phyloP scores from a whole-genome alignment of 2,797 vertebrate genomes.

The Melanitta fusca region DNA sequence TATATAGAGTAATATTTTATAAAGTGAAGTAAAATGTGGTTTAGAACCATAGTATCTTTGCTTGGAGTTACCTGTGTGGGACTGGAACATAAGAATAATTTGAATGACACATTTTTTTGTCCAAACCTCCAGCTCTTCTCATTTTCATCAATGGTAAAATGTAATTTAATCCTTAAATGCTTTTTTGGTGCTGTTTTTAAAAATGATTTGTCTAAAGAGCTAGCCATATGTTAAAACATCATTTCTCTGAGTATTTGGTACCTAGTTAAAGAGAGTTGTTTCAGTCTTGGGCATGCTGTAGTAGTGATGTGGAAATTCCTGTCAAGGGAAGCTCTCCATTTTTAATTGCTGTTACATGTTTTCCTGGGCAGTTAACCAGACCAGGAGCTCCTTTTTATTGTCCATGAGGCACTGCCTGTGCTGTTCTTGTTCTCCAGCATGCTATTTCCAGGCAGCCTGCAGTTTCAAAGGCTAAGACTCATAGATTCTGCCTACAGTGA shows the following conservation, averaged over 20 bases:
- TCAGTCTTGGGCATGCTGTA: not conserved
- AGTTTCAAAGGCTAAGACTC: not conserved
- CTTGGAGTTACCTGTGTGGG: not conserved
- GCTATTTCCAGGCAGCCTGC: not conserved
- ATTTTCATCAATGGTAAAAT: not conserved
- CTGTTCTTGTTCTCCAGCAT: not conserved
- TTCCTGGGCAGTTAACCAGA: not conserved
- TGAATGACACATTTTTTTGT: not conserved
- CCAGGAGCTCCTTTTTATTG: not conserved
- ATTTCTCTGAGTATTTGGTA: not conserved
- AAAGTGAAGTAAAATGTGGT: not conserved
- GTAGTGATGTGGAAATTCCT: not conserved
- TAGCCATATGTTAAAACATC: not conserved
- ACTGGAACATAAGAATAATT: not conserved
- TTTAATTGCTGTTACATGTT: not conserved
- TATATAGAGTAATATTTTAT: not conserved
- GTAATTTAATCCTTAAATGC: not conserved
- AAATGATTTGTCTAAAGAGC: not conserved
- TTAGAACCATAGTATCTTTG: not conserved
- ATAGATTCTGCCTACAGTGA: not conserved
- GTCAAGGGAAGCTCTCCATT: not conserved
- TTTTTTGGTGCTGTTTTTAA: not conserved
- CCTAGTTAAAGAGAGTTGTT: not conserved
- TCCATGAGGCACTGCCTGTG: not conserved
- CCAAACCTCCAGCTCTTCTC: not conserved